phyloP scores from a whole-genome alignment of 2,888 invertebrate species.

The Netelia inedita region DNA sequence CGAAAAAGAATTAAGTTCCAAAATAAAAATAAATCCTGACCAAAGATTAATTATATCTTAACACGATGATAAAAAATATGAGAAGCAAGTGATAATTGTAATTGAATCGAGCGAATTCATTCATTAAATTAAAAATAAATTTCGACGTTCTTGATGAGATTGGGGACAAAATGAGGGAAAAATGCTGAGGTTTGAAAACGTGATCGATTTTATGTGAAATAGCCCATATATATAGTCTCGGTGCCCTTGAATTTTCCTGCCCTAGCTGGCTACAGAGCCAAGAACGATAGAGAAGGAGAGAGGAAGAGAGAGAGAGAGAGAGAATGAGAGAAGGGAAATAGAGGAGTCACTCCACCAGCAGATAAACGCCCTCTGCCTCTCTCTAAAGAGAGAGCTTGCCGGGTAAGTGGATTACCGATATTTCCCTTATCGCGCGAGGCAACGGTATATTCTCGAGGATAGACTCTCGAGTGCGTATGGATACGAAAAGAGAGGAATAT shows the following conservation, averaged over 20 bases:
- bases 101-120: background rate
- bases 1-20: background rate
- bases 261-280: slow-evolving; percentile 66
- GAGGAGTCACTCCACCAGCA: slow-evolving; percentile 72
- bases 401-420: slow-evolving; percentile 71
- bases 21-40: background rate
- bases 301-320: slow-evolving; percentile 69
- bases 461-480: slow-evolving; percentile 68
- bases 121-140: too few relatives aligned
- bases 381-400: slow-evolving; percentile 44
- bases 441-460: slow-evolving; percentile 68
- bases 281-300: slow-evolving; percentile 67
- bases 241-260: slow-evolving; percentile 64
- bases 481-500: slow-evolving; percentile 62
- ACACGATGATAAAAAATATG: too few relatives aligned
- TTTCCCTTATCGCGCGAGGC: slow-evolving; percentile 69
- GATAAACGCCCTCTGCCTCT: slow-evolving; percentile 74
- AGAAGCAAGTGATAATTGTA: background rate
- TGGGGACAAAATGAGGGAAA: background rate
- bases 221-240: background rate
- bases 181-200: background rate
- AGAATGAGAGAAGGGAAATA: slow-evolving; percentile 48
- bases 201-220: slow-evolving; percentile 2
- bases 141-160: background rate
- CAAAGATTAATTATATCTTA: background rate